Evolutionary conservation across 2,113 vertebrate species (phyloP), one percentile per base, ranked within the genome.

Genomic region (Pogona vitticeps): DNA sequence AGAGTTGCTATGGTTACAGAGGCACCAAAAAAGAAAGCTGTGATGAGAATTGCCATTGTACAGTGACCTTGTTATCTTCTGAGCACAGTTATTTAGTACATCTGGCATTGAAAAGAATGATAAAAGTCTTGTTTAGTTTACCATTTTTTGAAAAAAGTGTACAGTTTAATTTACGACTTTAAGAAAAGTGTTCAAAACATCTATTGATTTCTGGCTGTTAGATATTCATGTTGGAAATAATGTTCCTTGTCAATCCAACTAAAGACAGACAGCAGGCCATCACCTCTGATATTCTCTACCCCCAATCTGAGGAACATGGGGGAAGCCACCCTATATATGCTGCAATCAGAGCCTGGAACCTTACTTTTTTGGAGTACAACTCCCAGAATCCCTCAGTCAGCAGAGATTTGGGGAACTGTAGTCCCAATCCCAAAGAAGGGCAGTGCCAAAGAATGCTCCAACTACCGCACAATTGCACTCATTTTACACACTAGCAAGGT

Each of bases 1-100:
- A 88, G 88, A 79, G 93, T 96, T 93, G 3, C 93, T 93, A 96
- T 96, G 95, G 96, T 94, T 95, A 96, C 96, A 91, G 85, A 94
- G 92, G 93, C 90, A 92, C 31, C 86, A 76, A 76, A 84, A 90
- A 84, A 88, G 85, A 79, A 83, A 88, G 88, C 42, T 31, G 80
- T 56, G 63, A 78, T 75, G 78, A 86, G 80, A 31, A 0, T 28
- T 81, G 61, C 42, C 31, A 31, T 86, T 94, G 84, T 40, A 42
- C 83, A 88, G 86, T 89, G 87, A 80, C 52, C 56, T 79, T 77
- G 58, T 72, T 0, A 3, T 1, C 1, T 20, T 91, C 4, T 21
- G 92, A 78, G 38, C 18, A 59, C 21, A 86, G 31, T 85, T 87
- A 36, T 76, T 89, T 88, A 86, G 86, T 9, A 84, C 82, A 82